Evolutionary conservation across 2,113 vertebrate species (phyloP).

Genomic region (Siphamia tubifer): DNA sequence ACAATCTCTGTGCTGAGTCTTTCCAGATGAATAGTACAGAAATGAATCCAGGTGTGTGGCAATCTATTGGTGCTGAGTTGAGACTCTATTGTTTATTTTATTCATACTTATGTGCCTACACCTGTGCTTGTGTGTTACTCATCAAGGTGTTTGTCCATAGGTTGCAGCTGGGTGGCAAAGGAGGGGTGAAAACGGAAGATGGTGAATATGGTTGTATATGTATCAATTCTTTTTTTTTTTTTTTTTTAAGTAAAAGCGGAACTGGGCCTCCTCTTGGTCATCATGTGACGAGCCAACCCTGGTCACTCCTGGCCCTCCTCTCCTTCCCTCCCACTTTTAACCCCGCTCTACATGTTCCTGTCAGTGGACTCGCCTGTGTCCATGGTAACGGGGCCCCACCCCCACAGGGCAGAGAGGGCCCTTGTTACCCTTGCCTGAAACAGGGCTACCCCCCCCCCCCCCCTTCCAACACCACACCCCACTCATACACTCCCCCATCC

Average conservation of each 20-base stretch:
- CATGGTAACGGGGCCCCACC: conserved; percentile 79
- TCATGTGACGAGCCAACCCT: conserved; percentile 69
- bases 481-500: conserved; percentile 24
- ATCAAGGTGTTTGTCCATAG: not conserved
- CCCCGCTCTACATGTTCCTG: conserved; percentile 69
- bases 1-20: not conserved
- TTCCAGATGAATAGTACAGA: not conserved
- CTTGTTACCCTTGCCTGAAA: conserved; percentile 75
- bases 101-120: not conserved
- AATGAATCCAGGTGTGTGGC: conserved; percentile 9
- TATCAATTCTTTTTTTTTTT: conserved; percentile 24
- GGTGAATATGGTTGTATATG: too few relatives aligned
- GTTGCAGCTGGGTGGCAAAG: conserved; percentile 6
- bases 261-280: conserved; percentile 50
- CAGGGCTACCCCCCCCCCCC: conserved; percentile 44
- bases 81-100: too few relatives aligned
- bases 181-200: not conserved
- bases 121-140: not conserved
- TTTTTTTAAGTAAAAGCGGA: conserved; percentile 71
- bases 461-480: conserved; percentile 33
- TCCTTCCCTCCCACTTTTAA: conserved; percentile 58
- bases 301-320: conserved; percentile 47
- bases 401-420: conserved; percentile 73
- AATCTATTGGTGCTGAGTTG: not conserved
- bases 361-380: conserved; percentile 77